phyloP scores from a whole-genome alignment of 1,140 invertebrate species.

The Plectrocnemia conspersa region DNA sequence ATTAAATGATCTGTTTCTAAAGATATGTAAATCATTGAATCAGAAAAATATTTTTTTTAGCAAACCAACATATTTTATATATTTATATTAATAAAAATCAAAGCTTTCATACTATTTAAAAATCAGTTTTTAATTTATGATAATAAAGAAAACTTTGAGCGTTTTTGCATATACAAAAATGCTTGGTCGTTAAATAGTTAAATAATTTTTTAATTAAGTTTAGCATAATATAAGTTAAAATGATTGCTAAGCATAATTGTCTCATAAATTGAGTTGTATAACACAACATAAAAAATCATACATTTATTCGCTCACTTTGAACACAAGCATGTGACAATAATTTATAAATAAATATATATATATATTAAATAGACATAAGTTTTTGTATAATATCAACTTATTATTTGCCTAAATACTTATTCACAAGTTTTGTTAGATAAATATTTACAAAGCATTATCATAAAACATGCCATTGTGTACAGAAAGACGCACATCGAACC shows the following conservation, averaged over 20 bases:
- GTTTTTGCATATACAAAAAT: not conserved
- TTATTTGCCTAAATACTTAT: constrained; percentile 1
- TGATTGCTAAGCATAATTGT: too few relatives aligned
- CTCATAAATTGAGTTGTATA: too few relatives aligned
- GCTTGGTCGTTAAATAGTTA: not conserved
- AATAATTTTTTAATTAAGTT: constrained; percentile 1
- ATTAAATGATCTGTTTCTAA: too few relatives aligned
- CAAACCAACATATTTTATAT: too few relatives aligned
- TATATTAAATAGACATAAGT: constrained; percentile 1
- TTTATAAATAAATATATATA: not conserved
- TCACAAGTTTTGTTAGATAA: not conserved
- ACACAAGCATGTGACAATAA: not conserved
- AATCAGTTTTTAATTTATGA: constrained; percentile 4
- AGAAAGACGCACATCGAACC: constrained; percentile 2
- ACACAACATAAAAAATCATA: not conserved
- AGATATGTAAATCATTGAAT: too few relatives aligned
- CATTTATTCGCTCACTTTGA: not conserved
- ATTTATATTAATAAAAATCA: too few relatives aligned
- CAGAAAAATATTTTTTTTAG: too few relatives aligned
- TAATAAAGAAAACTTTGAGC: not conserved
- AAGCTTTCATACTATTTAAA: constrained; percentile 15
- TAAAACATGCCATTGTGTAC: constrained; percentile 9
- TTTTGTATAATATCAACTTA: not conserved
- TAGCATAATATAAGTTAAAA: not conserved
- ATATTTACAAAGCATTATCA: not conserved